phyloP scores from a whole-genome alignment of 2,113 vertebrate genomes.

The Ranitomeya imitator region DNA sequence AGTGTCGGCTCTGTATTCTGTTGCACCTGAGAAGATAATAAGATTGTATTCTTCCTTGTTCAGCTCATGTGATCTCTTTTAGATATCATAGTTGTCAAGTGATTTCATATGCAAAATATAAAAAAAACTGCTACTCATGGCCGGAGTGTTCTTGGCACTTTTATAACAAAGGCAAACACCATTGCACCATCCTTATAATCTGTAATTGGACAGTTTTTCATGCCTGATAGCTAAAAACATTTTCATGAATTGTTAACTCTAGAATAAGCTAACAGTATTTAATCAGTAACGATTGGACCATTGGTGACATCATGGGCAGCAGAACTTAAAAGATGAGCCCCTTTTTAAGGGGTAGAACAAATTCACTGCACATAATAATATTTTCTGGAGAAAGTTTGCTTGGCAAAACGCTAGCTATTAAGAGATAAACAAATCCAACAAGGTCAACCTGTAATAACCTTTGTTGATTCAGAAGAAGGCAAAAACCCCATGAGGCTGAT shows the following conservation, averaged over 20 bases:
- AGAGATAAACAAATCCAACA: too few relatives aligned
- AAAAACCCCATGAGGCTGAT: too few relatives aligned
- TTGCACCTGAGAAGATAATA: constrained; percentile 31
- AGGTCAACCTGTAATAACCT: too few relatives aligned
- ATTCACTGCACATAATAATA: too few relatives aligned
- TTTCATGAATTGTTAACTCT: not conserved
- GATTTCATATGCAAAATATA: not conserved
- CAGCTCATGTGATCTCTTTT: constrained; percentile 10
- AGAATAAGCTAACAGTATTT: not conserved
- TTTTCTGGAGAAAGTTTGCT: too few relatives aligned
- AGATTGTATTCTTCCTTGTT: not conserved
- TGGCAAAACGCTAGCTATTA: too few relatives aligned
- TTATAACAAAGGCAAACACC: not conserved
- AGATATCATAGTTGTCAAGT: not conserved
- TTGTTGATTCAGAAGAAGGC: too few relatives aligned
- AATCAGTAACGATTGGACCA: too few relatives aligned
- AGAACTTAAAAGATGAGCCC: too few relatives aligned
- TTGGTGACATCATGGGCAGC: too few relatives aligned
- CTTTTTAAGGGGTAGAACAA: too few relatives aligned
- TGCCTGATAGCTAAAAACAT: not conserved
- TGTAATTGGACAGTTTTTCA: not conserved
- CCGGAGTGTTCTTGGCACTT: not conserved
- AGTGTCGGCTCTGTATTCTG: constrained; percentile 28
- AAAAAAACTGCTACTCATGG: not conserved
- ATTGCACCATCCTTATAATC: not conserved